phyloP scores from a whole-genome alignment of 2,797 vertebrate species.

The Sus cebifrons region DNA sequence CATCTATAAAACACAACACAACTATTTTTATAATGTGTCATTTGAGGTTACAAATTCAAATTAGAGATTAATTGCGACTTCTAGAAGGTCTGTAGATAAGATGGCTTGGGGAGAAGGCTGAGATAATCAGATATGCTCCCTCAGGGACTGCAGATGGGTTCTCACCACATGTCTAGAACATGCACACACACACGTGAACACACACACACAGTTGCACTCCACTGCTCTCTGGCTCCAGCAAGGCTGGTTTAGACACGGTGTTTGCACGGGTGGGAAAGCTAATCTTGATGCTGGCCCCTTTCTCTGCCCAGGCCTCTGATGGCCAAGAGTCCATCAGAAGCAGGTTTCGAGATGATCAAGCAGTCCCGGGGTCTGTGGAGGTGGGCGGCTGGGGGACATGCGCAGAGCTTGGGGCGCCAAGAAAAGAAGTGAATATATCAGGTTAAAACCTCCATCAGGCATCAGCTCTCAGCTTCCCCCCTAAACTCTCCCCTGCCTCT shows the following conservation, averaged over 20 bases:
- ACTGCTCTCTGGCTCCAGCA: neutral
- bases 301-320: neutral
- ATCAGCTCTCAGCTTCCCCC: slow-evolving; percentile 1
- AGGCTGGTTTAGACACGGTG: neutral
- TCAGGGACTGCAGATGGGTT: fast-evolving
- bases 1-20: slow-evolving; percentile 36
- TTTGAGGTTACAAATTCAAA: slow-evolving; percentile 80
- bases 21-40: slow-evolving; percentile 69
- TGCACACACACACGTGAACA: fast-evolving
- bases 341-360: neutral
- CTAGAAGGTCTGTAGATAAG: slow-evolving; percentile 31
- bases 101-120: neutral
- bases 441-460: neutral
- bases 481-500: neutral
- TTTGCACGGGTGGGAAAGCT: fast-evolving
- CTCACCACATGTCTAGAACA: neutral
- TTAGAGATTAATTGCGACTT: slow-evolving; percentile 67
- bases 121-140: neutral
- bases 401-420: neutral
- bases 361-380: neutral
- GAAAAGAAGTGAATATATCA: fast-evolving
- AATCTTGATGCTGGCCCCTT: neutral
- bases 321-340: neutral
- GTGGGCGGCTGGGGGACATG: neutral
- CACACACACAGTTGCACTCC: fast-evolving